Conservation (phyloP, 35 echinoderm and acorn worm species). For the Holothuria glaberrima region DNA sequence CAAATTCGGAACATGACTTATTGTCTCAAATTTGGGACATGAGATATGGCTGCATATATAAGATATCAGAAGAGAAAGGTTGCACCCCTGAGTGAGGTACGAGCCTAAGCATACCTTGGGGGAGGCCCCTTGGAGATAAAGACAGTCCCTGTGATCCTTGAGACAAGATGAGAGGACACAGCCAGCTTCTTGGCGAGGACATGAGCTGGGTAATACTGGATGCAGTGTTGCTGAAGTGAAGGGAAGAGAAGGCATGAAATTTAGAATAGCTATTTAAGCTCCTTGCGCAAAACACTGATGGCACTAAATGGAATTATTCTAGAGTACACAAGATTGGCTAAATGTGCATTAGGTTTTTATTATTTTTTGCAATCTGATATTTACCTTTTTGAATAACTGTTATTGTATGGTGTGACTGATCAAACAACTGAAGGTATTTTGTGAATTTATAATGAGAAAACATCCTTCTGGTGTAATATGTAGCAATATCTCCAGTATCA, state of each 20-base stretch:
- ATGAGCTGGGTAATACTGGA: slow-evolving; percentile 71
- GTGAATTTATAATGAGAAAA: no score
- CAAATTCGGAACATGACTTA: background rate
- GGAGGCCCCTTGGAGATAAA: slow-evolving; percentile 73
- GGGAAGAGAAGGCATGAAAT: background rate
- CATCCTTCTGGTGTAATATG: no score
- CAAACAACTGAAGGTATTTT: no score
- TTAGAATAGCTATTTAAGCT: background rate
- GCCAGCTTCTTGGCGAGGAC: slow-evolving; percentile 64
- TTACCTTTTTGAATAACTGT: no score
- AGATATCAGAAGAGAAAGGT: no score
- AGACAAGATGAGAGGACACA: slow-evolving; percentile 69
- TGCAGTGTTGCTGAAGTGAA: background rate
- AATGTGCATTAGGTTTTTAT: background rate
- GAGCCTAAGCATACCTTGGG: slow-evolving; percentile 47
- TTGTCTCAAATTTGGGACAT: no score
- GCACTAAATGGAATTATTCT: background rate
- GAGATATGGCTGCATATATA: no score
- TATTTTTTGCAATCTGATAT: background rate
- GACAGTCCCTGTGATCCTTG: slow-evolving; percentile 65
- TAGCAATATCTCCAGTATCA: no score
- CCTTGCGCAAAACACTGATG: no score
- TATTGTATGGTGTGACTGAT: no score
- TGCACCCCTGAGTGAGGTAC: no score
- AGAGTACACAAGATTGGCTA: background rate